Evolutionary conservation across 2,113 vertebrate species (phyloP), one percentile per base, ranked within the genome.

Genomic region (Tachysurus vachellii): DNA sequence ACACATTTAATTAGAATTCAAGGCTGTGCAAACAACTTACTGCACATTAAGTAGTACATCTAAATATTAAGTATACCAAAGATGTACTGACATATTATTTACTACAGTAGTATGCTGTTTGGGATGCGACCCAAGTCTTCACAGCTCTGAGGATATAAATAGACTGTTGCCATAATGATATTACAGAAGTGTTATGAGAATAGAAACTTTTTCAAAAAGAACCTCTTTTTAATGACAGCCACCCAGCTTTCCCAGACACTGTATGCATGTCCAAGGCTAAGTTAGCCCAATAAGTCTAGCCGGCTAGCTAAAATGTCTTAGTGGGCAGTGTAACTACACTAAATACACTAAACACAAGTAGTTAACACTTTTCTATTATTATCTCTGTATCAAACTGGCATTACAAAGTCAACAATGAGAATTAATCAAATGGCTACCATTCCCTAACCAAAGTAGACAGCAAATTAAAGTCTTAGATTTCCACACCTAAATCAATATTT

Each of bases 1-100:
- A 77, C 75, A 77, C 26, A 54, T 77, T 77, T 54, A 77, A 77
- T 54, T 13, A 77, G 75, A 77, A 54, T 77, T 77, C 75, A 77
- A 54, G 50, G 50, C 50, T 77, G 23, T 54, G 26, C 50, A 77
- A 54, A 77, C 75, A 54, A 50, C 75, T 54, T 77, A 77, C 47
- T 77, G 75, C 47, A 28, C 13, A 54, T 77, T 76, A 77, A 53
- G 26, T 28, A 77, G 50, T 28, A 54, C 75, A 54, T n/a, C 47
- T 54, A 77, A 77, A 77, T 77, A 77, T 26, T 77, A 14, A 77
- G 50, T 47, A 54, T 47, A 77, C 50, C 26, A 77, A 77, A 53
- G 13, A 3, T n/a, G 75, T 77, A 77, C 50, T 77, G 75, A 77
- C 75, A 77, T 28, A 9, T 26, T 77, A 77, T 54, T 54, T 28